Evolutionary conservation across 2,113 vertebrate genomes (phyloP), one percentile per base, ranked within the genome.

Genomic region (Myotis davidii): DNA sequence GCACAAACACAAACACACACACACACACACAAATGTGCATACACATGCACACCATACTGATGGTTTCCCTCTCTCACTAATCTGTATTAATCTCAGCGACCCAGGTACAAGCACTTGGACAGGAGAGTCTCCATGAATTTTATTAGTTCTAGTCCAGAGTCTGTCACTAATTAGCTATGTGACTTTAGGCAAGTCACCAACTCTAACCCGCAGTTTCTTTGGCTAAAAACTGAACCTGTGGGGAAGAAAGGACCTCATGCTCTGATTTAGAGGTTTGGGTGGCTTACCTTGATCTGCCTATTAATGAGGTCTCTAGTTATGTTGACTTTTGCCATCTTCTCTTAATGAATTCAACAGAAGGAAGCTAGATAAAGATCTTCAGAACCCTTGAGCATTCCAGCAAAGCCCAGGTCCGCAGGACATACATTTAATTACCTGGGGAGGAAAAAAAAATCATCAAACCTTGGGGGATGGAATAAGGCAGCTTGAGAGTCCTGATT

Each of bases 241-340:
- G 25, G 39, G 29, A 82, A 82, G 39, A 87, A 97, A 74, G 37
- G 39, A 69, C 37, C 10, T 70, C 37, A 81, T 61, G 50, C 14
- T 70, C 13, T 86, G 17, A 37, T 77, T 83, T 37, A 90, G 45
- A 84, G 59, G 27, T 70, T 34, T 89, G 54, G 16, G 61, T 14
- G 88, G 52, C 96, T 97, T 93, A 99, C 99, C 98, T 98, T 99
- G 97, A 99, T 99, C 98, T 99, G 99, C 96, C 99, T 98, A 97
- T 98, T 98, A 97, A 99, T 99, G 97, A 99, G 98, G 96, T 99
- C 99, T 94, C 98, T 98, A 94, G 99, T 99, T 98, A 99, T 99
- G 98, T 99, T 99, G 96, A 98, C 98, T 98, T 99, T 98, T 96
- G 99, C 98, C 99, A 99, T 99, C 98, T 98, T 98, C 98, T 98